A percentile compares a stretch with the other conserved stretches of the same genome.
phyloP scores from a whole-genome alignment of 2,797 vertebrate species.

The Danio tinwini region DNA sequence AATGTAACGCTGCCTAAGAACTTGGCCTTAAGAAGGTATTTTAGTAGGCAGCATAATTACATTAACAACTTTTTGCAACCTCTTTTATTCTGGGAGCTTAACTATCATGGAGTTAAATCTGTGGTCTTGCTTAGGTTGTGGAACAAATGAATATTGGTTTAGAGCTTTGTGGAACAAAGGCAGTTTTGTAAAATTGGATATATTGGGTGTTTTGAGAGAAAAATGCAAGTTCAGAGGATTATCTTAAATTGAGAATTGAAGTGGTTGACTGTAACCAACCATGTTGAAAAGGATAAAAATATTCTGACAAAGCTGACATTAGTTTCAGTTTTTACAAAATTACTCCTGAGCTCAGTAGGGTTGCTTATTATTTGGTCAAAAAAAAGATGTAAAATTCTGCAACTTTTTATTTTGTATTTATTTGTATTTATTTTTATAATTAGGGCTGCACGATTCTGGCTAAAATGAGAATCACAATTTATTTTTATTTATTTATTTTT shows the following conservation, averaged over 20 bases:
- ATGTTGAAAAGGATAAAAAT: not conserved
- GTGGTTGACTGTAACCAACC: not conserved
- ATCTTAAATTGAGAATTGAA: not conserved
- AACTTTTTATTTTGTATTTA: too few relatives aligned
- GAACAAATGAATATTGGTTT: not conserved
- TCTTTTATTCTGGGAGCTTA: not conserved
- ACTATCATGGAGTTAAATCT: not conserved
- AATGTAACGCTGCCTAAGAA: not conserved
- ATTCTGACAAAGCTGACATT: not conserved
- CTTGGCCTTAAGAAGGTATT: slow-evolving; percentile 10
- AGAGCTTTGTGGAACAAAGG: not conserved
- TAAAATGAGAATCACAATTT: too few relatives aligned
- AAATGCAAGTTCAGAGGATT: not conserved
- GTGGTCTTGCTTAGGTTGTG: not conserved
- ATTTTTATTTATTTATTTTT: too few relatives aligned
- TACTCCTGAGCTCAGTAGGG: too few relatives aligned
- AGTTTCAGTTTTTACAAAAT: too few relatives aligned
- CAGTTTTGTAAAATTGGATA: not conserved
- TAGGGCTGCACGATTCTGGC: too few relatives aligned
- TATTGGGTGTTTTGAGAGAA: not conserved
- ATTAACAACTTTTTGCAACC: not conserved
- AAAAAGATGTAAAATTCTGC: too few relatives aligned
- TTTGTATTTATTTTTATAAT: too few relatives aligned
- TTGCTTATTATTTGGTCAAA: too few relatives aligned
- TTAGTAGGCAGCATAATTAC: not conserved